Base-by-base conservation (phyloP, 92 coral and sea anemone genomes). In the Palythoa grandiflora region DNA sequence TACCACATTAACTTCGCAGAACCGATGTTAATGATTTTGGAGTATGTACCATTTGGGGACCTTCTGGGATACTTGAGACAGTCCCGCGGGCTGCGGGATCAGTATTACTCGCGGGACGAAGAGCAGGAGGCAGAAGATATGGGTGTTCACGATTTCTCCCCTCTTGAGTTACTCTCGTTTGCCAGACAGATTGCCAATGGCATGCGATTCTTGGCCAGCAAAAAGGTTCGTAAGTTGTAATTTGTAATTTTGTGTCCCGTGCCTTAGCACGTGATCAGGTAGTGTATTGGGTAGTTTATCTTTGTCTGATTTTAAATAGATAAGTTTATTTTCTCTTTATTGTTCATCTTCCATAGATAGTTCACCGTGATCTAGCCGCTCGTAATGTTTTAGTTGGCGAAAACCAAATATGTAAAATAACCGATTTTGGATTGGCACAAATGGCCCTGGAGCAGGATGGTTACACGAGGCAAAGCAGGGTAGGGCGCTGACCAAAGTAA, bases 181-280 rank as follows among this genome's bases (percentile, higher is more conserved):
- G 83, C 71, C 68, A 78, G 83, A n/a, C 83, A 78, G 83, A 78
- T 78, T 55, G 83, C 83, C 35, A 78, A 78, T 20, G 83, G 83
- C 7, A 78, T 78, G 83, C 16, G 70, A 40, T 78, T 78, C 71
- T 38, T 78, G 50, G 83, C 75, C 75, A 44, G 38, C 28, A 81
- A 66, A 66, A 81, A 65, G 75, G 86, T 81, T 13, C n/a, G 19
- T n/a, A 44, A 44, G 5, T 44, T 44, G 28, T 28, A 28, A 28
- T 28, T 44, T 44, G 50, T 44, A 3, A 44, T 44, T 8, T 44
- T 1, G 50, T 44, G 50, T 44, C 50, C 5, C 3, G 50, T 44
- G 6, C 50, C 7, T 44, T 1, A 44, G 5, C 50, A 44, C 50
- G 50, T 44, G 50, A 44, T 44, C 50, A 44, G 50, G 50, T 44